Conservation (phyloP, 2,113 vertebrate genomes). For the Meriones unguiculatus region DNA sequence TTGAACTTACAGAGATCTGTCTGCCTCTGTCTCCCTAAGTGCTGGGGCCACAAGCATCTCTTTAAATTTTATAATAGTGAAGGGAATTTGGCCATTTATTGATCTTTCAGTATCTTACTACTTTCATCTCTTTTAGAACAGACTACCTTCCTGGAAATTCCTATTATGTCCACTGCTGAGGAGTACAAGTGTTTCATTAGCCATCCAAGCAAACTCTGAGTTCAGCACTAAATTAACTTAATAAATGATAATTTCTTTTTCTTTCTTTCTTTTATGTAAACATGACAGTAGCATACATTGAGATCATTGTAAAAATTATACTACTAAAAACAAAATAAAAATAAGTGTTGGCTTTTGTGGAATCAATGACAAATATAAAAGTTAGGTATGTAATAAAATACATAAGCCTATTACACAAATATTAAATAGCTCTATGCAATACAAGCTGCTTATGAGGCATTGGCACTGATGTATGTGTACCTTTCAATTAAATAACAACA, state of each 20-base stretch:
- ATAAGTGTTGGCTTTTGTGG: neutral
- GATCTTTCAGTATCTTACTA: neutral
- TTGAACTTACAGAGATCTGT: too few species aligned
- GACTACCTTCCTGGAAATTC: constrained; percentile 8
- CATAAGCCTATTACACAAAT: neutral
- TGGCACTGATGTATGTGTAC: neutral
- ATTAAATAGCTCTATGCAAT: neutral
- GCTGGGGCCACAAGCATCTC: too few species aligned
- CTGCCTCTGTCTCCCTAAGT: too few species aligned
- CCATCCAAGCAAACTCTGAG: neutral
- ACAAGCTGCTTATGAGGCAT: neutral
- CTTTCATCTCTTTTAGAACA: neutral
- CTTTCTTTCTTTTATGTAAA: neutral
- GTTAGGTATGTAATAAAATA: constrained; percentile 9
- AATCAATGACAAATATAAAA: constrained; percentile 1
- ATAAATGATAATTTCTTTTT: constrained; percentile 8
- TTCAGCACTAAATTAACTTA: neutral
- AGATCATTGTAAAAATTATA: neutral
- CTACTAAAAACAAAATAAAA: constrained; percentile 35
- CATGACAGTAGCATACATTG: neutral
- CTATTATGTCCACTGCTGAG: neutral
- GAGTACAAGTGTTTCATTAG: neutral
- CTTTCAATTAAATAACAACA: neutral
- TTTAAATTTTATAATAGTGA: constrained; percentile 27
- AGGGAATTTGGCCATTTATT: constrained; percentile 5